phyloP scores from a whole-genome alignment of 2,797 vertebrate genomes.

The Nannoperca obscura region DNA sequence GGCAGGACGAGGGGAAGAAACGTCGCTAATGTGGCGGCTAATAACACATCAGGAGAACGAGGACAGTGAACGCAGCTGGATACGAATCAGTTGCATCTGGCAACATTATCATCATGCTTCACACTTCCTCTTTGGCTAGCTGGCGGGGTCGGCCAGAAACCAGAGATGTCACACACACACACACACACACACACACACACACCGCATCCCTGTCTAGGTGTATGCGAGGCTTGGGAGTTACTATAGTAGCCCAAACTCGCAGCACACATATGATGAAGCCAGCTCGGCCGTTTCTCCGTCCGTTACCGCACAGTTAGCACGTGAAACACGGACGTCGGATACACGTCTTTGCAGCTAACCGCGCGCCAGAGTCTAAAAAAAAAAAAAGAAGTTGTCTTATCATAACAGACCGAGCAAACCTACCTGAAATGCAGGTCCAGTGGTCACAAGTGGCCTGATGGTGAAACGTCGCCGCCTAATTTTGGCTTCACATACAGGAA shows the following conservation, averaged over 20 bases:
- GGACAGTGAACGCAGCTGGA: conserved; percentile 9
- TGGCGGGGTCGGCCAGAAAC: conserved; percentile 2
- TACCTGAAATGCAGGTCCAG: conserved; percentile 67
- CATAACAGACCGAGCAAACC: conserved; percentile 30
- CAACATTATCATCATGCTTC: conserved; percentile 27
- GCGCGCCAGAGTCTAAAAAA: background rate
- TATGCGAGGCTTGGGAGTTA: background rate
- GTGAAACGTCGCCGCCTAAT: conserved; percentile 36
- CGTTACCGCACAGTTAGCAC: conserved; percentile 10
- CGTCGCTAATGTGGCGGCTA: background rate
- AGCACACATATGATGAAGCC: conserved; percentile 17
- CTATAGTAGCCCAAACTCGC: conserved; percentile 3
- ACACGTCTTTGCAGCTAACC: conserved; percentile 6
- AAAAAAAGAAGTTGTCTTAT: conserved; percentile 28
- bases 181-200: too few relatives aligned
- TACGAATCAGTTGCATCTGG: conserved; percentile 18
- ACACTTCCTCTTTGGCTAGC: conserved; percentile 50
- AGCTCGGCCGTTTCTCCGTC: background rate
- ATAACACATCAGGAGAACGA: conserved; percentile 6
- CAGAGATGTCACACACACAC: conserved; percentile 1
- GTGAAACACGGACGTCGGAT: conserved; percentile 18
- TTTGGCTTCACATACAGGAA: conserved; percentile 70
- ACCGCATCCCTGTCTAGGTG: conserved; percentile 6
- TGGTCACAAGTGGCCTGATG: conserved; percentile 49
- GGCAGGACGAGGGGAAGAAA: background rate